Base-by-base conservation (phyloP, 2,888 invertebrate genomes). In the Himalopsyche tibetana region DNA sequence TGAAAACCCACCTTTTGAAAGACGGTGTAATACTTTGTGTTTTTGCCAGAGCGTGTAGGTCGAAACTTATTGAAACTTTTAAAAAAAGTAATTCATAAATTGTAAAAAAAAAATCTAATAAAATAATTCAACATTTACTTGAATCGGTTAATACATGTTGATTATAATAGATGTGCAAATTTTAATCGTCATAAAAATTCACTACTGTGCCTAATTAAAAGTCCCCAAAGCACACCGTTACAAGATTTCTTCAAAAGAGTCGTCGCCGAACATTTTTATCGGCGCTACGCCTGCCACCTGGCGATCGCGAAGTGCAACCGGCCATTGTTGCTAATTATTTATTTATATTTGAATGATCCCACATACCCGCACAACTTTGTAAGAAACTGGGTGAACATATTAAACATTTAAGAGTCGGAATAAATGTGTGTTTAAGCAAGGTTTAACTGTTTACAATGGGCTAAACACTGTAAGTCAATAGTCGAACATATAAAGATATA, bases 271-370 rank as follows among this genome's bases (percentile, higher is more conserved):
- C 42, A 81, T 19, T 81, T 45, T 40, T 81, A 80, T 45, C 45
- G 45, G 5, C 81, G 28, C 6, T 81, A 81, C 81, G 81, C 81
- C 15, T 51, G 45, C 45, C 81, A 81, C 81, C 81, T 81, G 81
- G 81, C 17, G 51, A 45, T 81, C 40, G 40, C 63, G 63, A 63
- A 63, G 63, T 63, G 63, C 63, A 63, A 28, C 63, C 63, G 11
- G 79, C 55, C 40, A 82, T 74, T 87, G 81, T 82, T 45, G 42
- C 81, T 84, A 83, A 85, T 87, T 85, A 85, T 87, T 74, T 84
- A 85, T 63, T 63, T 63, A 85, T 83, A 79, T 38, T 55, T 87
- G 84, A 88, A 88, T 88, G 86, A 87, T 88, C 88, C 88, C 87
- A 83, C 82, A 86, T 83, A 86, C 87, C 88, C 87, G 86, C 86